Conservation (phyloP, 2,113 vertebrate species). For the Myodes glareolus region DNA sequence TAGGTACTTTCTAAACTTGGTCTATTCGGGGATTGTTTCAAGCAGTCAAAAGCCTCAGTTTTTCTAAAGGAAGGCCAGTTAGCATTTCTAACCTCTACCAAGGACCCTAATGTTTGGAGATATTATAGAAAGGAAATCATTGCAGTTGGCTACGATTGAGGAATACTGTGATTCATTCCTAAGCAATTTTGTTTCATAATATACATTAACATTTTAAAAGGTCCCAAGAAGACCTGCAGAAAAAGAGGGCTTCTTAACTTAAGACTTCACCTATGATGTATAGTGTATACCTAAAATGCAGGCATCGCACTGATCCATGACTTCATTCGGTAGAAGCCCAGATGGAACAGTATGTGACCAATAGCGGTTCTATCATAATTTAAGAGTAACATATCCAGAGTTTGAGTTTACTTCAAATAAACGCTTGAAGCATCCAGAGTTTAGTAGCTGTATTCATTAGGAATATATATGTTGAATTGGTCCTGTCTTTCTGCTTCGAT, state of each 20-base stretch:
- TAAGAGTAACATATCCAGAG: slow-evolving; percentile 3
- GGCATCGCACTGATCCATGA: background rate
- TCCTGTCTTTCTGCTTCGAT: background rate
- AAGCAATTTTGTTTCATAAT: slow-evolving; percentile 43
- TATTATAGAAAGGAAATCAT: slow-evolving; percentile 44
- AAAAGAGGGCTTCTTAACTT: slow-evolving; percentile 14
- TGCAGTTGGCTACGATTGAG: slow-evolving; percentile 24
- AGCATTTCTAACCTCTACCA: slow-evolving; percentile 42
- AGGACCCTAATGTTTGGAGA: background rate
- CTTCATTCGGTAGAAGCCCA: background rate
- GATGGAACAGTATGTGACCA: background rate
- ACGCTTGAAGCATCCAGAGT: background rate
- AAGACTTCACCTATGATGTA: background rate
- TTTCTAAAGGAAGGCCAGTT: slow-evolving; percentile 23
- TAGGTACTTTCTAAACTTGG: background rate
- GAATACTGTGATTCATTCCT: slow-evolving; percentile 52
- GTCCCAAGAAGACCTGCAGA: background rate
- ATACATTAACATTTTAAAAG: background rate
- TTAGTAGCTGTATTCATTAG: background rate
- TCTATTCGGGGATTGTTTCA: background rate
- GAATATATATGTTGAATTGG: background rate
- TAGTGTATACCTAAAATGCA: background rate
- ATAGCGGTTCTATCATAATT: background rate
- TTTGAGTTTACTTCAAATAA: too few relatives aligned
- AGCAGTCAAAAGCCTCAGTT: background rate